Percentiles rank a stretch among this genome's conserved stretches.
Conservation (phyloP, 2,797 vertebrate genomes). For the Lagodon rhomboides region DNA sequence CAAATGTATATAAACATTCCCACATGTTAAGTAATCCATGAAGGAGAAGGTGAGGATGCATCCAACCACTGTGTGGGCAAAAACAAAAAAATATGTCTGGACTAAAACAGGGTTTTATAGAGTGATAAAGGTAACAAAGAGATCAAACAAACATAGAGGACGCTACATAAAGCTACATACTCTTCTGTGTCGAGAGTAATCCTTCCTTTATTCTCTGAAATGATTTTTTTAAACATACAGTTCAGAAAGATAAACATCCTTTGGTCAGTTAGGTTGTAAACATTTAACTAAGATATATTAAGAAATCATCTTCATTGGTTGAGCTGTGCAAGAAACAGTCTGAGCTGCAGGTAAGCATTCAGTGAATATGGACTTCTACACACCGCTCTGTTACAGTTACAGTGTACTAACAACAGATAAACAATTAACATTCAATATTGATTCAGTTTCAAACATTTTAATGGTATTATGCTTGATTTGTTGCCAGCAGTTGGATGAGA, state of each 20-base stretch:
- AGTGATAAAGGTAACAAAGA: too few relatives aligned
- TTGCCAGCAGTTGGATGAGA: constrained; percentile 28
- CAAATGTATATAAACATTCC: constrained; percentile 35
- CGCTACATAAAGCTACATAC: neutral
- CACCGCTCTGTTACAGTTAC: neutral
- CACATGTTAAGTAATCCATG: constrained; percentile 32
- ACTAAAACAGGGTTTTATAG: too few relatives aligned
- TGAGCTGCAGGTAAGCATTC: neutral
- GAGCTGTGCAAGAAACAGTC: constrained; percentile 49
- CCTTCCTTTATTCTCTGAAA: constrained; percentile 66
- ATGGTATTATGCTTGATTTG: constrained; percentile 12
- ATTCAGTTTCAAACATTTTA: constrained; percentile 18
- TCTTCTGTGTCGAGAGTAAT: constrained; percentile 16
- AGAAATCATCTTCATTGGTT: constrained; percentile 54
- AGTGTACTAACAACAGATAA: constrained; percentile 4
- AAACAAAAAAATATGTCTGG: neutral
- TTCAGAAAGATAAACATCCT: constrained; percentile 53
- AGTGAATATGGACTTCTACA: neutral
- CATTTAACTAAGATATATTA: constrained; percentile 46
- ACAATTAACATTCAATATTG: constrained; percentile 5
- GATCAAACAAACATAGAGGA: constrained; percentile 8
- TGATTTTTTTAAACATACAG: constrained; percentile 39
- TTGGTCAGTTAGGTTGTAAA: constrained; percentile 69
- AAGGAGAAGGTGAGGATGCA: constrained; percentile 6
- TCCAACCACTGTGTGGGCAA: neutral